Base-by-base conservation (phyloP, 1,140 invertebrate species). In the Bombyx mandarina region DNA sequence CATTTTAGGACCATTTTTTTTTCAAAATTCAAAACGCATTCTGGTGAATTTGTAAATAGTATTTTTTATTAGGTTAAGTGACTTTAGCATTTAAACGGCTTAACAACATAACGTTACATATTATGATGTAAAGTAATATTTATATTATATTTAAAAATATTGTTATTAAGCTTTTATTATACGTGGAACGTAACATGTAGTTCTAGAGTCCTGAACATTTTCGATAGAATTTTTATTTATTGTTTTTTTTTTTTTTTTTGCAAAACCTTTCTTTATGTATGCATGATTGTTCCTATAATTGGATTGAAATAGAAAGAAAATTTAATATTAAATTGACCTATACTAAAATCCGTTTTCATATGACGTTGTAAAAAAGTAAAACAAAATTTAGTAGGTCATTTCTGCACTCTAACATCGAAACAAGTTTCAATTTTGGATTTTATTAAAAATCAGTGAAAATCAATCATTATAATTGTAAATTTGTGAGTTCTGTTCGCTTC, bases 41-140 rank as follows among this genome's bases (percentile, higher is more conserved):
- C 76, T 82, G 80, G 83, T 82, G 75, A 79, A 76, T 60, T 75
- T 86, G 81, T 86, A 86, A 72, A 86, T 86, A 86, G 76, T 84
- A 86, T 86, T 86, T 35, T 35, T 35, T 86, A 84, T 82, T 84
- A 84, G 80, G 59, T 60, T 80, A 78, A 80, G 74, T 77, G 66
- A 83, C 65, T 69, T 65, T 84, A 83, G 82, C 74, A 78, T 79
- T 75, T 81, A 80, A 71, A 75, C 66, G 67, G 76, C 76, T 80
- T 84, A 76, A 74, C 63, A 79, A 81, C 81, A 83, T 83, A 81
- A 69, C 47, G 12, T 48, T 49, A 73, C 74, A 75, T 75, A 73
- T 79, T 77, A 67, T 77, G 79, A 77, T 84, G 79, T 86, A 86
- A 82, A 82, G 77, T 81, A 86, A 81, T 86, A 82, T 81, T 86